Evolutionary conservation across 2,113 vertebrate species (phyloP).

Genomic region (Peromyscus polionotus): DNA sequence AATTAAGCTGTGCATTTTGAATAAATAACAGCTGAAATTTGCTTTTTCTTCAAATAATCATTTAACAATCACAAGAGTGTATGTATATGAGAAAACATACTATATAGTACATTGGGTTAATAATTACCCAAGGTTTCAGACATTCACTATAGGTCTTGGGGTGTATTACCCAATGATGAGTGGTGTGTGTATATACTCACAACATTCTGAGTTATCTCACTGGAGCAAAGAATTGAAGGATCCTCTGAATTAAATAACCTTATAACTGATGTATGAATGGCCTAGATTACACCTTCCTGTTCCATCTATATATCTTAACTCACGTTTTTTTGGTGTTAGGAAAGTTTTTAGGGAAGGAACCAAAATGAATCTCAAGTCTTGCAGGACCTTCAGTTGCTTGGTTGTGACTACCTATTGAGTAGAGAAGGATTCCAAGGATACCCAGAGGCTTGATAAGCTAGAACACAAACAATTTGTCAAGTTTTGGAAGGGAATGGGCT

Average conservation of each 20-base stretch:
- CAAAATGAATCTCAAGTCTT: not conserved
- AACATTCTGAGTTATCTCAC: not conserved
- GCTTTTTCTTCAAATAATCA: constrained; percentile 56
- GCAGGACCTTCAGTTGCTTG: not conserved
- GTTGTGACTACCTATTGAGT: not conserved
- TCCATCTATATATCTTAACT: not conserved
- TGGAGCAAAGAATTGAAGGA: not conserved
- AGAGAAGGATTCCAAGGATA: not conserved
- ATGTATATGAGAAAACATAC: not conserved
- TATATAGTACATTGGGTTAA: not conserved
- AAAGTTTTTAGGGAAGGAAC: not conserved
- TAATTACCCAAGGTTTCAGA: not conserved
- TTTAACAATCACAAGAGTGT: not conserved
- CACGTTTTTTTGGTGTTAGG: not conserved
- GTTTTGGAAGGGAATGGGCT: not conserved
- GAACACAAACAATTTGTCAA: not conserved
- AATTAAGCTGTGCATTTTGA: constrained; percentile 18
- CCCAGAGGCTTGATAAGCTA: not conserved
- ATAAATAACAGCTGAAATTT: not conserved
- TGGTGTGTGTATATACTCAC: not conserved
- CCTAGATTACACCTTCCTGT: not conserved
- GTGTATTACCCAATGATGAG: not conserved
- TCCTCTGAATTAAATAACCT: not conserved
- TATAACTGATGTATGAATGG: not conserved
- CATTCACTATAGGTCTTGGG: not conserved